phyloP scores from a whole-genome alignment of 2,888 invertebrate genomes.

The Lepidonotus clava region DNA sequence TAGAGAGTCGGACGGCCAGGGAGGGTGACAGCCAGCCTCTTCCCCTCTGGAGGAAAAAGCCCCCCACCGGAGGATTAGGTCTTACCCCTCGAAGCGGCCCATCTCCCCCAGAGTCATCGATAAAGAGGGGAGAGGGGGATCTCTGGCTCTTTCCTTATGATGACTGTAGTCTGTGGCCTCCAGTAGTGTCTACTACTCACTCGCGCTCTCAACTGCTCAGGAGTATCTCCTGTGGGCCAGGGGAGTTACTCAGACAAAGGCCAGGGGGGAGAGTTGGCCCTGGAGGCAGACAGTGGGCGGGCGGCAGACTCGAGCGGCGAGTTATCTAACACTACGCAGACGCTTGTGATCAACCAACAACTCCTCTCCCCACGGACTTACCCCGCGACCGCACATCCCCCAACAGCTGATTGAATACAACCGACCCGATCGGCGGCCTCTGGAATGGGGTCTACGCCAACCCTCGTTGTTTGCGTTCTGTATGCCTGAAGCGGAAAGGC shows the following conservation, averaged over 20 bases:
- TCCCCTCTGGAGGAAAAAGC: not conserved
- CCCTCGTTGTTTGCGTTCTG: not conserved
- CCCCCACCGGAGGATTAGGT: too few relatives aligned
- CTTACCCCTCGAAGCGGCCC: too few relatives aligned
- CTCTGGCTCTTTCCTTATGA: too few relatives aligned
- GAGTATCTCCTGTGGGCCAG: too few relatives aligned
- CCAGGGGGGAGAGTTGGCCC: not conserved
- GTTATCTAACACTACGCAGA: conserved; percentile 36
- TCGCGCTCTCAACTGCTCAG: too few relatives aligned
- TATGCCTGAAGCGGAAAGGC: not conserved
- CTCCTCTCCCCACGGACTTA: not conserved
- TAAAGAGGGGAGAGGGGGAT: too few relatives aligned
- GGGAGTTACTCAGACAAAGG: not conserved
- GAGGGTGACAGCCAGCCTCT: not conserved
- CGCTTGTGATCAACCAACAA: conserved; percentile 30
- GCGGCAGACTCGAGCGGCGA: not conserved
- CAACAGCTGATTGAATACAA: conserved; percentile 19
- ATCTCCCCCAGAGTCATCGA: too few relatives aligned
- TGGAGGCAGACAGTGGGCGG: not conserved
- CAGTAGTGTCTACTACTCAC: too few relatives aligned
- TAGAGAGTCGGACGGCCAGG: too few relatives aligned
- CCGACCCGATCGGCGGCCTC: not conserved
- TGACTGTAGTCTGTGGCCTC: too few relatives aligned
- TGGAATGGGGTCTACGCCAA: too few relatives aligned
- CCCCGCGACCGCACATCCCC: not conserved